Base-by-base conservation (phyloP, 2,797 vertebrate species). In the Ptychobarbus kaznakovi region DNA sequence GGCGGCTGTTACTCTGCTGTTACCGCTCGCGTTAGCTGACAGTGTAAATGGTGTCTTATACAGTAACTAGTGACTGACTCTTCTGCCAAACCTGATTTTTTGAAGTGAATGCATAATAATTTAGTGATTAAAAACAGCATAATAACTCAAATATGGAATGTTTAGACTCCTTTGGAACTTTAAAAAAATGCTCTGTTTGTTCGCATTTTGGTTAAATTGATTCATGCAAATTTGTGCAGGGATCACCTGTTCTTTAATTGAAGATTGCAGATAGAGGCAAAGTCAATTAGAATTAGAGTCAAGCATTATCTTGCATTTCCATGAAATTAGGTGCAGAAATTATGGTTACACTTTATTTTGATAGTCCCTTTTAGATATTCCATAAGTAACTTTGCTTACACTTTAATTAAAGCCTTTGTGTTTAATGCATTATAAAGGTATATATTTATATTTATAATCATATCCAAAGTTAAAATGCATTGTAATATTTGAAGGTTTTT, bases 21-120 rank as follows among this genome's bases (percentile, higher is more conserved):
- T 68, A 53, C 38, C 22, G 49, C 61, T 65, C 6, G 35, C 8
- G n/a, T 78, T 66, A 79, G 49, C 61, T 83, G 42, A 51, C 82
- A 56, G 28, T 1, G 20, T 7, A n/a, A 6, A 4, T 1, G 0
- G 20, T n/a, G 46, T 75, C 53, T 74, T 66, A 18, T 12, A 49
- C n/a, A 35, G 20, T 20, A 28, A 58, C n/a, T 61, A 80, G 18
- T 28, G 82, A 68, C 15, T 3, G 35, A 66, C 22, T 18, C 32
- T 42, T 53, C 70, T 56, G 32, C 42, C 49, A 28, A 28, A n/a
- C 11, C 66, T 25, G 13, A 56, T 7, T 15, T 76, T 58, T 78
- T 25, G 53, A 61, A 20, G 3, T 56, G 11, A 58, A 13, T 77
- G 51, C 7, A 38, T 4, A 56, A 15, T 38, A 3, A 58, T 58